phyloP scores from a whole-genome alignment of 2,888 invertebrate genomes.

The Automeris io region DNA sequence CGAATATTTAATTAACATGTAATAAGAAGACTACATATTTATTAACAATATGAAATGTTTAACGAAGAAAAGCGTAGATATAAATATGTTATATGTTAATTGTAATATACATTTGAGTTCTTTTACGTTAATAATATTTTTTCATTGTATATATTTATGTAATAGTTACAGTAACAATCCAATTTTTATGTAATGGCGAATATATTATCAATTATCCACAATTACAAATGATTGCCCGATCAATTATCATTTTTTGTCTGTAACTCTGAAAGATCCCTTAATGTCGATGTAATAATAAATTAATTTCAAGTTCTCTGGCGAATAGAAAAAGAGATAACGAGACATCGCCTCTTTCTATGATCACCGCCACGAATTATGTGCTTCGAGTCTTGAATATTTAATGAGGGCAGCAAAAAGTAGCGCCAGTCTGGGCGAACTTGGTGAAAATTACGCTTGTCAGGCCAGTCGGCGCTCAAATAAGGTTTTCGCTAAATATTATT shows the following conservation, averaged over 20 bases:
- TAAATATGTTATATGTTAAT: too few relatives aligned
- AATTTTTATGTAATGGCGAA: too few relatives aligned
- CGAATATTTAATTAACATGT: too few relatives aligned
- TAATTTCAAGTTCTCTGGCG: constrained; percentile 46
- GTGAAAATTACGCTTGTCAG: constrained; percentile 55
- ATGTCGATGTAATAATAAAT: constrained; percentile 46
- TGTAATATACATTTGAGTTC: too few relatives aligned
- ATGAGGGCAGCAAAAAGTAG: constrained; percentile 45
- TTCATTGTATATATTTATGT: too few relatives aligned
- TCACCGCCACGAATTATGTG: constrained; percentile 62
- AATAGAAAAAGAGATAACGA: constrained; percentile 61
- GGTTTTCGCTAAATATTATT: constrained; percentile 31
- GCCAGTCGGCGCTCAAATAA: constrained; percentile 43
- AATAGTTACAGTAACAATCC: too few relatives aligned
- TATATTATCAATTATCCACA: too few relatives aligned
- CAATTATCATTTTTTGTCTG: constrained; percentile 32
- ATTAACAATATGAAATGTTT: too few relatives aligned
- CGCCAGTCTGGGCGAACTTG: constrained; percentile 43
- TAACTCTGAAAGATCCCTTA: constrained; percentile 32
- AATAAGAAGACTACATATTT: too few relatives aligned
- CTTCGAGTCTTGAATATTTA: constrained; percentile 59
- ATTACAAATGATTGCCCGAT: constrained; percentile 21
- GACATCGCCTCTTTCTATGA: constrained; percentile 49
- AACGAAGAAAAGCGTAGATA: too few relatives aligned
- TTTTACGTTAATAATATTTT: too few relatives aligned